Evolutionary conservation across 2,113 vertebrate genomes (phyloP).

Genomic region (Cercocebus atys): DNA sequence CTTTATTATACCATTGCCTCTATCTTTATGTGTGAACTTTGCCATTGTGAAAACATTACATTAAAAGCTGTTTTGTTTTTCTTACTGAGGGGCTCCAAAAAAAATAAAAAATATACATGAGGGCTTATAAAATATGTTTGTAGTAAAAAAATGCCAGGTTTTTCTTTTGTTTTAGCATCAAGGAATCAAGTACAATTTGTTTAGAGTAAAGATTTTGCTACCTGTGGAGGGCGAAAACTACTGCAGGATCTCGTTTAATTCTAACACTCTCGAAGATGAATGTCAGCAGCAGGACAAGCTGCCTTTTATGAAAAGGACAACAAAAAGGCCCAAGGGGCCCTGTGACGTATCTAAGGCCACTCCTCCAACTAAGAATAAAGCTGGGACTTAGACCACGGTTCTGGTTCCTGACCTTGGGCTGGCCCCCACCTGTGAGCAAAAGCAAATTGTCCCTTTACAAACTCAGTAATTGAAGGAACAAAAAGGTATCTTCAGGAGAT

Average conservation of each 20-base stretch:
- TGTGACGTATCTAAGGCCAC: neutral
- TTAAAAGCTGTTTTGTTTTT: slow-evolving; percentile 8
- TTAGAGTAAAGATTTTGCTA: neutral
- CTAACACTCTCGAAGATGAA: neutral
- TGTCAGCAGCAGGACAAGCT: neutral
- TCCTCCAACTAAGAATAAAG: neutral
- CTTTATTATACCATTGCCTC: neutral
- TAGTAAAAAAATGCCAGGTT: neutral
- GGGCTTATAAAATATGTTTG: neutral
- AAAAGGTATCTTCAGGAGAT: neutral
- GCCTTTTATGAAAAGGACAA: neutral
- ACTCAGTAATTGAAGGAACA: neutral
- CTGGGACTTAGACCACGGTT: neutral
- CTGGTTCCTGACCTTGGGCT: neutral
- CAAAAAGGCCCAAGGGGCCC: neutral
- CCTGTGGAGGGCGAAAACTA: neutral
- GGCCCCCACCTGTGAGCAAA: neutral
- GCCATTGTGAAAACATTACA: neutral
- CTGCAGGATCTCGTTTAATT: rapidly evolving
- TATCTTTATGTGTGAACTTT: neutral
- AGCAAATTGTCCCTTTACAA: neutral
- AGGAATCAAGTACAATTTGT: neutral
- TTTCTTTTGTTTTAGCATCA: neutral
- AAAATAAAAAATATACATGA: neutral
- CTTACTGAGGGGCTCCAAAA: neutral